These are phyloP conservation scores for Melanocharis versteri DNA, from an alignment of 2,113 vertebrate genomes.

Conservation along the genomic window DNA sequence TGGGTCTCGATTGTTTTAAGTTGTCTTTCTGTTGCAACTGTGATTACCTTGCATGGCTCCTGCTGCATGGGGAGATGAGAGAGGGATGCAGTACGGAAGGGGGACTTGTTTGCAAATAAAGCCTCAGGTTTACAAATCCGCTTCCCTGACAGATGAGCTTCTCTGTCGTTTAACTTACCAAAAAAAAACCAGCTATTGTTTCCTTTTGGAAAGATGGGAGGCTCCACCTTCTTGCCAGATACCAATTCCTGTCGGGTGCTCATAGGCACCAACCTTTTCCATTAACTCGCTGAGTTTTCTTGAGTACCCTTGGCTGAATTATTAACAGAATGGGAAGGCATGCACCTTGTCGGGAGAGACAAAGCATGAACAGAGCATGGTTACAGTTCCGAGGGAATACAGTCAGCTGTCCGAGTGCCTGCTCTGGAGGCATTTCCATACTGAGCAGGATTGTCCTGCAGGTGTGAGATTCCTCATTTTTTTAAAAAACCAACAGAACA, in stretches of 20 bases:
- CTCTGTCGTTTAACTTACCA: slow-evolving; percentile 35
- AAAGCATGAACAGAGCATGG: background rate
- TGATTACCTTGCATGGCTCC: slow-evolving; percentile 61
- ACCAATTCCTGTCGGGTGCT: slow-evolving; percentile 33
- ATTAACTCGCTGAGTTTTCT: slow-evolving; percentile 43
- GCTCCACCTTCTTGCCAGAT: slow-evolving; percentile 67
- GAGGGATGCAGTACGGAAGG: slow-evolving; percentile 3
- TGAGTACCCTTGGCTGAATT: slow-evolving; percentile 13
- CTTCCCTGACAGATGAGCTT: slow-evolving; percentile 36
- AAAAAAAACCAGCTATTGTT: slow-evolving; percentile 58
- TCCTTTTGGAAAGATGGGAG: slow-evolving; percentile 47
- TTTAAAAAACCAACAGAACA: background rate
- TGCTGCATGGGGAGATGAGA: slow-evolving; percentile 48
- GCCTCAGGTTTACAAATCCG: background rate
- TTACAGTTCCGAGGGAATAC: background rate
- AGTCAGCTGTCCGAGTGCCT: background rate
- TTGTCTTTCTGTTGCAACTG: slow-evolving; percentile 44
- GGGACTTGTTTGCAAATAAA: slow-evolving; percentile 21
- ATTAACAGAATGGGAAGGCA: slow-evolving; percentile 44
- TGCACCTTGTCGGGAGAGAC: background rate
- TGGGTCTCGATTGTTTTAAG: slow-evolving; percentile 49
- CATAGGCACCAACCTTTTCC: background rate
- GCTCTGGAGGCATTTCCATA: background rate
- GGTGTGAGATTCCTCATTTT: slow-evolving; percentile 44
- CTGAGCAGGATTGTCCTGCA: slow-evolving; percentile 61